Conservation (phyloP, 2,113 vertebrate genomes). For the Myiozetetes cayanensis region DNA sequence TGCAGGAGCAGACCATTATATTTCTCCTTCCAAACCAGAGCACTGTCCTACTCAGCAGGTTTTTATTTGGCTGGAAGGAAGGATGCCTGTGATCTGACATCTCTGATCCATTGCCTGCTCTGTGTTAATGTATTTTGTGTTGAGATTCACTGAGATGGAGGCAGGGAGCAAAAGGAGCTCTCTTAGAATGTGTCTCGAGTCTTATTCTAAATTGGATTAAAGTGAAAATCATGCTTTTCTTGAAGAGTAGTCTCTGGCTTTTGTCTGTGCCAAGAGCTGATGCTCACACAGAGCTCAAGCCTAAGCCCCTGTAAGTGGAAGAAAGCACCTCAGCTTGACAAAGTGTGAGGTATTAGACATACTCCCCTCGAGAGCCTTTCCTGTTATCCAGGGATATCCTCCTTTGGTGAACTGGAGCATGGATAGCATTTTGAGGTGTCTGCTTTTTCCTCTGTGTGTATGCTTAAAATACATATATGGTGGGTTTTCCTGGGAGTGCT, state of each 20-base stretch:
- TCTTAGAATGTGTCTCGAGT: background rate
- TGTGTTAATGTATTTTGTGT: background rate
- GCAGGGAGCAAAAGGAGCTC: background rate
- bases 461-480: background rate
- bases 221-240: background rate
- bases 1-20: background rate
- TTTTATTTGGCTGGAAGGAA: background rate
- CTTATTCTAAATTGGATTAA: background rate
- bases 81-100: background rate
- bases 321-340: background rate
- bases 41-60: rapidly evolving
- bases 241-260: background rate
- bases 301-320: rapidly evolving
- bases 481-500: background rate
- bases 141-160: background rate
- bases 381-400: background rate
- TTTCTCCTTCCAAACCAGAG: background rate
- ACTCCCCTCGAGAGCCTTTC: background rate
- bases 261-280: background rate
- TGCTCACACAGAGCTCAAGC: background rate
- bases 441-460: background rate
- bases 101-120: background rate
- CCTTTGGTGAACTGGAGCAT: background rate
- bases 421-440: background rate
- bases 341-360: background rate